phyloP scores from a whole-genome alignment of 2,113 vertebrate genomes.

The Machaerirhynchus nigripectus region DNA sequence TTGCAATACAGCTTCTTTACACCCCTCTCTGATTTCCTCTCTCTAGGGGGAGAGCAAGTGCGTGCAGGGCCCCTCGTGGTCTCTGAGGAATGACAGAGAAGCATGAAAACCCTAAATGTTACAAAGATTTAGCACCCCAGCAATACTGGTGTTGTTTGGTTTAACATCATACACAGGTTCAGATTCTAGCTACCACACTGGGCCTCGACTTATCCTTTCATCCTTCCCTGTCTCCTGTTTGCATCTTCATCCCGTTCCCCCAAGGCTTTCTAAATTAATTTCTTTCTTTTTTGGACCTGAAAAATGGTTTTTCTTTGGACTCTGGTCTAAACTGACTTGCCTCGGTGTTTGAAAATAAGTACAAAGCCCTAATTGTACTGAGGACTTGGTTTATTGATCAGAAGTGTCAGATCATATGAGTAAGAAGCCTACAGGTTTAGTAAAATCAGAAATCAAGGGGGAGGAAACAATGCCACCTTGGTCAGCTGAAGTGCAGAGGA shows the following conservation, averaged over 20 bases:
- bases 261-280: background rate
- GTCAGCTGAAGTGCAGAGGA: background rate
- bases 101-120: rapidly evolving
- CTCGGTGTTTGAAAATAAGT: background rate
- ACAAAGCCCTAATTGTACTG: background rate
- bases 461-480: rapidly evolving
- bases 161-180: background rate
- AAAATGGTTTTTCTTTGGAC: background rate
- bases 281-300: background rate
- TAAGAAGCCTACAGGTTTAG: background rate
- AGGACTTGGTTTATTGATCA: background rate
- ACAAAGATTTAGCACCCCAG: too few species aligned
- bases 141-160: background rate
- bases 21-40: background rate
- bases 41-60: background rate
- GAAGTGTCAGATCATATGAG: background rate
- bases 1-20: background rate
- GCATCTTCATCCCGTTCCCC: rapidly evolving
- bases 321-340: background rate
- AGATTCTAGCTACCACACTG: background rate
- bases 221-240: background rate
- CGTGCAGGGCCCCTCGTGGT: rapidly evolving
- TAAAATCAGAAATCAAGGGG: background rate
- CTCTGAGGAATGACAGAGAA: background rate
- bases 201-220: rapidly evolving